Percentiles rank a stretch among this genome's conserved stretches.
Evolutionary conservation across 2,888 invertebrate genomes (phyloP).

Genomic region (Germaria angustata): DNA sequence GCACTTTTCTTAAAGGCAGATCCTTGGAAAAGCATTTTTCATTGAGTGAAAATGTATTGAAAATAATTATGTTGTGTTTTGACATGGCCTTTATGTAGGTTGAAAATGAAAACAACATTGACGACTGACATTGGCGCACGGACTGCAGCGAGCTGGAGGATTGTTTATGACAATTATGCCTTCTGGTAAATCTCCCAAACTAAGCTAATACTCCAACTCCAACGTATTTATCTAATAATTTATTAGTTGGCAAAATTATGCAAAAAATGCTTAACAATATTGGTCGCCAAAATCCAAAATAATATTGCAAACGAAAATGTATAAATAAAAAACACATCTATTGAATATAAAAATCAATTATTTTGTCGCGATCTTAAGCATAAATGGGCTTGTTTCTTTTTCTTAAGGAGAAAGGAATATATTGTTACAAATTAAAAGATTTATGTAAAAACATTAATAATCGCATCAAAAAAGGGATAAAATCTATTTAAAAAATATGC

Average conservation of each 20-base stretch:
- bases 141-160: constrained; percentile 47
- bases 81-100: constrained; percentile 66
- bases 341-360: constrained; percentile 60
- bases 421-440: constrained; percentile 3
- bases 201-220: constrained; percentile 45
- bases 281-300: constrained; percentile 33
- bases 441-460: neutral
- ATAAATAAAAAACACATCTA: constrained; percentile 16
- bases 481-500: too few relatives aligned
- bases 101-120: constrained; percentile 46
- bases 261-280: constrained; percentile 55
- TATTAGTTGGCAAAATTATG: constrained; percentile 62
- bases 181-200: constrained; percentile 57
- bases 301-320: neutral
- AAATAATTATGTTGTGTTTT: constrained; percentile 66
- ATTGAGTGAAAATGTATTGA: constrained; percentile 65
- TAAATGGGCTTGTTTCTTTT: constrained; percentile 30
- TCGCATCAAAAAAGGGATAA: too few relatives aligned
- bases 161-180: constrained; percentile 65
- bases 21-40: constrained; percentile 59
- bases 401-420: constrained; percentile 33
- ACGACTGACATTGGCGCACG: constrained; percentile 37
- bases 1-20: constrained; percentile 59
- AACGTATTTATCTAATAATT: constrained; percentile 64
- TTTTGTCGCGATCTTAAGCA: constrained; percentile 39